A percentile compares a stretch with the other conserved stretches of the same genome.
phyloP scores from a whole-genome alignment of 2,113 vertebrate species.

The Tympanuchus pallidicinctus region DNA sequence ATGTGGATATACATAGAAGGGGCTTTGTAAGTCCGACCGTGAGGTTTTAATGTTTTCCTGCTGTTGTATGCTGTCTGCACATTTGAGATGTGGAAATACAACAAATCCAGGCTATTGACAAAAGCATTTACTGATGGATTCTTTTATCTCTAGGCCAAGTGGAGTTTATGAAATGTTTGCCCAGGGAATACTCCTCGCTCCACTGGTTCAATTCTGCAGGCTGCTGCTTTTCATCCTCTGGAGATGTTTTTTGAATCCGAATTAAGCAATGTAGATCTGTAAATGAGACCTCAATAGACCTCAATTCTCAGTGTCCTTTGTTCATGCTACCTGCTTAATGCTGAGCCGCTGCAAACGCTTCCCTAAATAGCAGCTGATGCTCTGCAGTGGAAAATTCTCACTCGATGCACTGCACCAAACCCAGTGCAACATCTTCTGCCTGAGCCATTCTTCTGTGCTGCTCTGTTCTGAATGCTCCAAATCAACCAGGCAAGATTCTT shows the following conservation, averaged over 20 bases:
- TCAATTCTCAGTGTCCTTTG: background rate
- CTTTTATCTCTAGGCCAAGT: slow-evolving; percentile 22
- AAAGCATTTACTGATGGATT: slow-evolving; percentile 24
- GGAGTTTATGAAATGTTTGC: background rate
- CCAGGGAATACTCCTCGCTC: background rate
- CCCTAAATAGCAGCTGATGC: background rate
- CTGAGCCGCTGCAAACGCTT: background rate
- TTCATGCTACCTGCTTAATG: background rate
- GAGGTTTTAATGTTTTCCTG: slow-evolving; percentile 75
- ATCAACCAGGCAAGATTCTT: background rate
- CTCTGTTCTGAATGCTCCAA: background rate
- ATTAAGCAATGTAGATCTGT: background rate
- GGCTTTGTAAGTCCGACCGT: slow-evolving; percentile 53
- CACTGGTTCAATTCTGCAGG: background rate
- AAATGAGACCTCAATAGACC: background rate
- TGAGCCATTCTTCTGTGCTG: background rate
- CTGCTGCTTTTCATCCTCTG: background rate
- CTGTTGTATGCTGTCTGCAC: slow-evolving; percentile 67
- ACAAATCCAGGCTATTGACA: slow-evolving; percentile 40
- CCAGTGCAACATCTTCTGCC: background rate
- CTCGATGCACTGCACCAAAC: background rate
- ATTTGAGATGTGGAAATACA: slow-evolving; percentile 59
- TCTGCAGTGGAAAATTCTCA: background rate
- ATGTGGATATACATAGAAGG: slow-evolving; percentile 69
- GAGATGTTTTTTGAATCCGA: background rate